Evolutionary conservation across 2,113 vertebrate species (phyloP).

Genomic region (Grammomys dolichurus): DNA sequence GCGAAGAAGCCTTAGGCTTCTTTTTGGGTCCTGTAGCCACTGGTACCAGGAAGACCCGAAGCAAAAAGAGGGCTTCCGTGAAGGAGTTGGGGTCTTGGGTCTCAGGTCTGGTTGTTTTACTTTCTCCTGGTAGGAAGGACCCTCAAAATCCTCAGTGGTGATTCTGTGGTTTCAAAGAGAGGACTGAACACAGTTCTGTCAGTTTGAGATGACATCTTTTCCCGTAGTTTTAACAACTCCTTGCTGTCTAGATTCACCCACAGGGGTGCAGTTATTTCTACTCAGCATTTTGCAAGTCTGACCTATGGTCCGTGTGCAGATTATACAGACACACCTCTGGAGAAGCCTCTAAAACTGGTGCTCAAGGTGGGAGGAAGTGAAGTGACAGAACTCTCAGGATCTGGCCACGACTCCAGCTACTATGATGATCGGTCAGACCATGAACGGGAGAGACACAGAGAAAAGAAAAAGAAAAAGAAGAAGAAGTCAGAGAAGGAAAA

Average conservation of each 20-base stretch:
- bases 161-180: not conserved
- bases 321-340: conserved; percentile 94
- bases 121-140: not conserved
- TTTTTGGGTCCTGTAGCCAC: not conserved
- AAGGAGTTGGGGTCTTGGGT: not conserved
- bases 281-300: not conserved
- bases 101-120: not conserved
- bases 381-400: conserved; percentile 97
- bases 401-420: conserved; percentile 97
- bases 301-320: conserved; percentile 84
- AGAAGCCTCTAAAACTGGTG: conserved; percentile 97
- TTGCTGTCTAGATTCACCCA: too few species aligned
- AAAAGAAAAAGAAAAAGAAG: conserved; percentile 99
- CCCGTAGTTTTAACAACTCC: not conserved
- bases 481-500: conserved; percentile 98
- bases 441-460: conserved; percentile 95
- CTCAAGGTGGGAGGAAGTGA: conserved; percentile 98
- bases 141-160: not conserved
- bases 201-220: not conserved
- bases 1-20: not conserved
- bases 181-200: not conserved
- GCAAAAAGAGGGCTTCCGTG: not conserved
- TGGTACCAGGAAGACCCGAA: not conserved
- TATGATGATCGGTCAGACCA: conserved; percentile 98
- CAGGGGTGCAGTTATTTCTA: not conserved